Base-by-base conservation (phyloP, 2,888 invertebrate genomes). In the Ferrisia virgata region DNA sequence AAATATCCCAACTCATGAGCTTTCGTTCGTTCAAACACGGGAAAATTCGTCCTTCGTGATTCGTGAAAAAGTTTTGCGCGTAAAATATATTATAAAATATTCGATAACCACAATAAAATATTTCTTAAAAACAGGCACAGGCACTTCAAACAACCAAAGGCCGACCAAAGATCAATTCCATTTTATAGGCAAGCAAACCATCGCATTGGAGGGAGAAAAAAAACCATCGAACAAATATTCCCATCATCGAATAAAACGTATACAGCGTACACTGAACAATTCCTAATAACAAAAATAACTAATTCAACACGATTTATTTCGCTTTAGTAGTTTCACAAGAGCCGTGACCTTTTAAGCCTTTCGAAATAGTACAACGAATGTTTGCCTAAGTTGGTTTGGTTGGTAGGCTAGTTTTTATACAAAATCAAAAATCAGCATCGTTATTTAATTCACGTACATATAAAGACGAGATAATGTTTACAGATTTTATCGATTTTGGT, bases 271-370 rank as follows among this genome's bases (percentile, higher is more conserved):
- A 36, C n/a, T n/a, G n/a, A n/a, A n/a, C n/a, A n/a, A 72, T 72
- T 15, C 72, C 8, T 72, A 72, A 72, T 15, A 36, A 36, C 72
- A 18, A 31, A 6, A 22, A 22, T 8, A 76, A 22, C 72, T 76
- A 76, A 76, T 36, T 76, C 36, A 3, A 18, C 18, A 31, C 25
- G 72, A 76, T 76, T 76, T 76, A 76, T 76, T 76, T 36, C 72
- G 72, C 72, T 76, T 76, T 76, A 11, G 13, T 76, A 36, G 36
- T 33, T 36, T 18, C 72, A 36, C 28, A 76, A 36, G 28, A 36
- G 22, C 72, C 72, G n/a, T 76, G 72, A 76, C 25, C 72, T 76
- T 76, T 36, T 76, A 76, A 76, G 72, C 36, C 18, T 2, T 76
- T 36, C 22, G 3, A 36, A 33, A 28, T 76, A n/a, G 72, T 76